Conservation (phyloP, 2,113 vertebrate species). For the Chloropsis hardwickii region DNA sequence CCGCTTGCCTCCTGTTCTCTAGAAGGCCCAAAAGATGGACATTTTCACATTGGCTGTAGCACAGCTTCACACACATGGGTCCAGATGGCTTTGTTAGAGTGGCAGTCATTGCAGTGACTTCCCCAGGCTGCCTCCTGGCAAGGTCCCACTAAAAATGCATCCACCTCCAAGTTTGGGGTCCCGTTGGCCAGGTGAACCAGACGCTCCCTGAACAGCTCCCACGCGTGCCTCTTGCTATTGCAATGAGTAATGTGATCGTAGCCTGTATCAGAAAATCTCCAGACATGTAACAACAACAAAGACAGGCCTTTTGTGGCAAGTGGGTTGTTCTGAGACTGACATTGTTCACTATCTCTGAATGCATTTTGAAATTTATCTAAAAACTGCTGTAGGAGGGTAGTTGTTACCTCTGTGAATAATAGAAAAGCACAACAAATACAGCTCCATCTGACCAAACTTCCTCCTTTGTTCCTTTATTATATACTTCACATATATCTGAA, state of each 20-base stretch:
- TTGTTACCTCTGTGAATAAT: not conserved
- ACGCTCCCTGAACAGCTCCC: fast-evolving
- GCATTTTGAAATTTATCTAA: not conserved
- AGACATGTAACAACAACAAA: not conserved
- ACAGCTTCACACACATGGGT: fast-evolving
- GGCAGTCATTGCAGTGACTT: not conserved
- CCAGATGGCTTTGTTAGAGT: not conserved
- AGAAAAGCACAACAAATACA: not conserved
- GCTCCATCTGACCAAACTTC: not conserved
- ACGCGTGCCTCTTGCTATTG: fast-evolving
- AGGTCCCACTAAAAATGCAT: not conserved
- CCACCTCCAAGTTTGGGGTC: fast-evolving
- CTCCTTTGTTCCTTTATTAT: not conserved
- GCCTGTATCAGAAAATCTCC: not conserved
- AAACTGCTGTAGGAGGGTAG: not conserved
- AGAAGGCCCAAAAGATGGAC: fast-evolving
- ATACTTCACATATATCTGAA: not conserved
- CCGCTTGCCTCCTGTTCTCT: fast-evolving
- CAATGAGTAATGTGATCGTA: not conserved
- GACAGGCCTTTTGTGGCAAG: not conserved
- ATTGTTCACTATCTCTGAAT: not conserved
- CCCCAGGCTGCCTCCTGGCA: not conserved
- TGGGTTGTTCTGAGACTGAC: not conserved
- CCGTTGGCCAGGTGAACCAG: fast-evolving
- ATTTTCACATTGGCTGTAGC: fast-evolving